Conservation (phyloP, 2,113 vertebrate genomes). For the Cyanistes caeruleus region DNA sequence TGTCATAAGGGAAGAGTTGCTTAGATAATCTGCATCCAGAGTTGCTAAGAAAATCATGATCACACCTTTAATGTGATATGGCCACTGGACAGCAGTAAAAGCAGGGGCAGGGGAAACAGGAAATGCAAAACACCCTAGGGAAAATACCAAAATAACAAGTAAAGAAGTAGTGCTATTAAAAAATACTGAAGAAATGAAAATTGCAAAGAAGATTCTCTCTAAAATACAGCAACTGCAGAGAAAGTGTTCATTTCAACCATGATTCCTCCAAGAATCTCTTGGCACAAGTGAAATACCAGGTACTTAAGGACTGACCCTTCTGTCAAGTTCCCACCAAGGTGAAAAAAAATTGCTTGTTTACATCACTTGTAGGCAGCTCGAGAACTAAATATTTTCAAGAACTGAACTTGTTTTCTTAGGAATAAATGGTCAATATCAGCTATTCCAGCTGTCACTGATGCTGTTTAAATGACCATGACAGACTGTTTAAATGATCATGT, state of each 20-base stretch:
- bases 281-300: neutral
- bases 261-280: neutral
- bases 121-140: neutral
- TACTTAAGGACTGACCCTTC: neutral
- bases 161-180: neutral
- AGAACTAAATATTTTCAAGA: neutral
- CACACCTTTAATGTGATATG: neutral
- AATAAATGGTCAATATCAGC: neutral
- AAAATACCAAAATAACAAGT: neutral
- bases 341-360: neutral
- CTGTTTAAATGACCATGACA: neutral
- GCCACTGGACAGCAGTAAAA: neutral
- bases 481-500: neutral
- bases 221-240: neutral
- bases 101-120: neutral
- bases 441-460: neutral
- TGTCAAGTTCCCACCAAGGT: neutral
- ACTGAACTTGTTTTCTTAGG: neutral
- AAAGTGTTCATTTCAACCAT: neutral
- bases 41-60: neutral
- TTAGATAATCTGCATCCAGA: neutral
- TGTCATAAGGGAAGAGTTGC: fast-evolving
- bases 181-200: neutral
- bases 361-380: neutral
- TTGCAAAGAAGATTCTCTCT: neutral